These are phyloP conservation scores for Cheilosia variabilis DNA, from an alignment of 2,888 invertebrate species.

Conservation along the genomic window DNA sequence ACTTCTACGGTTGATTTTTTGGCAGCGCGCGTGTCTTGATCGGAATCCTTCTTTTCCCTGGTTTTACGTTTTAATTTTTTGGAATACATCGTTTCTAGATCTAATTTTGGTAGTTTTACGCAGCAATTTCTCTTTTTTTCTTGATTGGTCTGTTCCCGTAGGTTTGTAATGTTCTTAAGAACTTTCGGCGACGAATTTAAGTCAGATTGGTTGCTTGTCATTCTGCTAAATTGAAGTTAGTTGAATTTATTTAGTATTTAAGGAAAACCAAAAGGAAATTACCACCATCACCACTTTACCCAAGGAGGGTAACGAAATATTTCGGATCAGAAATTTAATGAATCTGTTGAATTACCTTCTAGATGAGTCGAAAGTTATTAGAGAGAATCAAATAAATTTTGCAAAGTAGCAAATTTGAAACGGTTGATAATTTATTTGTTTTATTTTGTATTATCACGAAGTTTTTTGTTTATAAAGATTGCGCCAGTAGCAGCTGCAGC, in stretches of 20 bases:
- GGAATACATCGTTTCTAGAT: neutral
- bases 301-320: no score
- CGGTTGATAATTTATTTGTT: no score
- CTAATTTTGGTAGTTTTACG: conserved; percentile 50
- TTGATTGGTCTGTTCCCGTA: neutral
- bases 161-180: conserved; percentile 38
- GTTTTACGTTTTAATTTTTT: conserved; percentile 20
- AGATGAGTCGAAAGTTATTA: no score
- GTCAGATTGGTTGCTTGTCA: neutral
- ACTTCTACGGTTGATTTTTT: neutral
- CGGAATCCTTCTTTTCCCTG: neutral
- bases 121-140: conserved; percentile 5
- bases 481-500: neutral
- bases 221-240: neutral
- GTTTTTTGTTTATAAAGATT: neutral
- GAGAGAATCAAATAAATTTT: no score
- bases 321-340: no score
- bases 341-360: no score
- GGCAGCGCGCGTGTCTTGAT: neutral
- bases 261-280: no score
- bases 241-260: no score
- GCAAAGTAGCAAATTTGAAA: no score
- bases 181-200: neutral
- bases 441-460: no score
- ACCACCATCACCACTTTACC: no score